A percentile compares a stretch with the other conserved stretches of the same genome.
Conservation (phyloP, 2,113 vertebrate genomes). For the Mus spicilegus region DNA sequence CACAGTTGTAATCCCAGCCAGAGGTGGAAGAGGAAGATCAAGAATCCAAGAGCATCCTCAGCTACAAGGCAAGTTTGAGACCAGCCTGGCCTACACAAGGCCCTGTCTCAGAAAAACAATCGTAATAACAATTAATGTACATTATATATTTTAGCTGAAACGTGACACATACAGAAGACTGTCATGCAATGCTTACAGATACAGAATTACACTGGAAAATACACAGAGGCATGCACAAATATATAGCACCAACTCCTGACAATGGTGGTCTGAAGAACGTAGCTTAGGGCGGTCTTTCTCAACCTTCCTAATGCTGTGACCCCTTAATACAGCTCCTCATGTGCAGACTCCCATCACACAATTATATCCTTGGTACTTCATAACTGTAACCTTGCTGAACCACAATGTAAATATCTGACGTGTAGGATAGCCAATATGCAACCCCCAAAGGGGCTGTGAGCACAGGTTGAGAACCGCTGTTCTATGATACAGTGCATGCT, state of each 20-base stretch:
- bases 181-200: neutral
- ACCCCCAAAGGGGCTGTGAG: neutral
- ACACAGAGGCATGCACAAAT: neutral
- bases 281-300: neutral
- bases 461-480: neutral
- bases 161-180: neutral
- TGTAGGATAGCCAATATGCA: neutral
- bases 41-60: neutral
- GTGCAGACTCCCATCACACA: neutral
- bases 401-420: neutral
- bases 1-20: neutral
- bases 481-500: neutral
- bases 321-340: neutral
- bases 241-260: neutral
- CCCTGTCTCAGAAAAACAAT: neutral
- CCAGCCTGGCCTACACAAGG: neutral
- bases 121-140: neutral
- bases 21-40: too few relatives aligned
- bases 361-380: neutral
- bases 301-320: neutral
- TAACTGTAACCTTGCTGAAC: neutral
- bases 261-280: rapidly evolving
- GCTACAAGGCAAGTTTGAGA: neutral
- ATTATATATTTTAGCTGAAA: neutral
- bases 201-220: neutral